Conservation (phyloP, 2,113 vertebrate genomes). For the Pelecanus crispus region DNA sequence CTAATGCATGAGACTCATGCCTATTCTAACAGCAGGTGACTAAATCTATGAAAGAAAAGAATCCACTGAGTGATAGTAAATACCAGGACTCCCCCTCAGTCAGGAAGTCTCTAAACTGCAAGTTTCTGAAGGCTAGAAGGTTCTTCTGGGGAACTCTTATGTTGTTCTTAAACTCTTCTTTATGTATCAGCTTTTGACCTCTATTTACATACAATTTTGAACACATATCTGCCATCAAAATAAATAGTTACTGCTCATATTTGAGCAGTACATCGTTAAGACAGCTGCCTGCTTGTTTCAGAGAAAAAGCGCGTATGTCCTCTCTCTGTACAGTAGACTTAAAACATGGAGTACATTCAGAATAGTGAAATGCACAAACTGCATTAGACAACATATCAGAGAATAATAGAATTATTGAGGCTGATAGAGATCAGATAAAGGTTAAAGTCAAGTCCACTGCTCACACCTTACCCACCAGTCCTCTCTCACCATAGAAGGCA, state of each 20-base stretch:
- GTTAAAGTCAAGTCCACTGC: neutral
- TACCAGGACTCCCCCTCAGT: neutral
- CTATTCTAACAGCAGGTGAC: neutral
- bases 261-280: too few relatives aligned
- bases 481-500: neutral
- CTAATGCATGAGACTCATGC: neutral
- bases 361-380: neutral
- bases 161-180: neutral
- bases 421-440: neutral
- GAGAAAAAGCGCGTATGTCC: neutral
- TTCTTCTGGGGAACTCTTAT: neutral
- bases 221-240: neutral
- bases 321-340: neutral
- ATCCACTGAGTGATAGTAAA: neutral
- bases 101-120: neutral
- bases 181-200: neutral
- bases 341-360: neutral
- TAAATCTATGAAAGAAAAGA: neutral
- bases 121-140: neutral
- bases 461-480: neutral
- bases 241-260: neutral
- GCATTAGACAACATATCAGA: neutral
- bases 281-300: neutral
- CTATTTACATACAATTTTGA: neutral
- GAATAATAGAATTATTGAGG: neutral